Evolutionary conservation across 2,888 invertebrate species (phyloP).

Genomic region (Nematopogon swammerdamellus): DNA sequence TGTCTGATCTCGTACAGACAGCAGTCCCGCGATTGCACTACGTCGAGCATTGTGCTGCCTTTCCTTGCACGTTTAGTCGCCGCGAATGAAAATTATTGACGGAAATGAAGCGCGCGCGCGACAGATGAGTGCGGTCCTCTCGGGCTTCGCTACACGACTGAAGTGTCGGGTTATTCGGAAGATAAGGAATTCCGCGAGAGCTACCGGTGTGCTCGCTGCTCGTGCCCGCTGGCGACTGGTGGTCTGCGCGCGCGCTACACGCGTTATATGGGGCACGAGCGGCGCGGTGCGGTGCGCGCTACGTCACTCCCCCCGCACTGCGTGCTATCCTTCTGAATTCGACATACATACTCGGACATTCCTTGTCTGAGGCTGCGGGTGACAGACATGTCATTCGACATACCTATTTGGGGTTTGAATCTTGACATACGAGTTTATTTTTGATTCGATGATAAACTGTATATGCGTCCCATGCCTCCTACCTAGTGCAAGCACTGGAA

Average conservation of each 20-base stretch:
- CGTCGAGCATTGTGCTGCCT: conserved; percentile 33
- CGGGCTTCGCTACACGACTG: conserved; percentile 13
- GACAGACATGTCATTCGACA: too few species aligned
- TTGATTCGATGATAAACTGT: too few species aligned
- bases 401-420: too few species aligned
- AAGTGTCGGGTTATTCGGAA: conserved; percentile 15
- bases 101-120: background rate
- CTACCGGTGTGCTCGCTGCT: conserved; percentile 21
- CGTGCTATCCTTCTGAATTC: too few species aligned
- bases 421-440: too few species aligned
- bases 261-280: conserved; percentile 42
- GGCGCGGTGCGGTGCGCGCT: conserved; percentile 5
- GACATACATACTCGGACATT: too few species aligned
- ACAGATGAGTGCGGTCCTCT: background rate
- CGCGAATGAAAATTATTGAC: background rate
- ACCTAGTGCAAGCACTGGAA: too few species aligned
- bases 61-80: conserved; percentile 1
- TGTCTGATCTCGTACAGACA: conserved; percentile 66
- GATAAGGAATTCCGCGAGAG: conserved; percentile 14
- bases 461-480: too few species aligned
- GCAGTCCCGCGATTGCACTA: conserved; percentile 46
- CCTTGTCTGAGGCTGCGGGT: too few species aligned
- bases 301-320: conserved; percentile 51
- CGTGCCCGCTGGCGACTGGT: conserved; percentile 58
- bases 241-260: conserved; percentile 55